Evolutionary conservation across 2,797 vertebrate genomes (phyloP).

Genomic region (Enteromius treurensis): DNA sequence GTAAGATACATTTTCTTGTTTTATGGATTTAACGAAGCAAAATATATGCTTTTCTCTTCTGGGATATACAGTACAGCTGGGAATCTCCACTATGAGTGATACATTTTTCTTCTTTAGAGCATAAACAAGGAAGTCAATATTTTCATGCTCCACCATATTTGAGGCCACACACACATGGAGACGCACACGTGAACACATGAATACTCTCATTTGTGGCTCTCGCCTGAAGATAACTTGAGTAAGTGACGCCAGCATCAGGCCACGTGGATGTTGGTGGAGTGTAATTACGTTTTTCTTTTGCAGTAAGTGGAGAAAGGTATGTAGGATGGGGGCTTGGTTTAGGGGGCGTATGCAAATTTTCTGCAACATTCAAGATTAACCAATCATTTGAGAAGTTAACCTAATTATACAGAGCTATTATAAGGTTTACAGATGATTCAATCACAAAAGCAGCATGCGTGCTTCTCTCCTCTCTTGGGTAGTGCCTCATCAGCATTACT

Average conservation of each 20-base stretch:
- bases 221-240: conserved; percentile 32
- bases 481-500: background rate
- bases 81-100: background rate
- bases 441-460: conserved; percentile 34
- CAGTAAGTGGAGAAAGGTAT: conserved; percentile 58
- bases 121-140: background rate
- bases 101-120: background rate
- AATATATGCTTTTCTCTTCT: background rate
- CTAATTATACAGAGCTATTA: conserved; percentile 56
- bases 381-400: conserved; percentile 51
- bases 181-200: background rate
- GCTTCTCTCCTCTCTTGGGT: background rate
- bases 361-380: conserved; percentile 47
- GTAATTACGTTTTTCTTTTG: conserved; percentile 71
- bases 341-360: conserved; percentile 37
- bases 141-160: background rate
- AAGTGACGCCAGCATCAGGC: conserved; percentile 63
- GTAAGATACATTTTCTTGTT: background rate
- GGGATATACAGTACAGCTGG: background rate
- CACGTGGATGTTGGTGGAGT: conserved; percentile 71
- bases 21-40: background rate
- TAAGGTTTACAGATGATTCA: conserved; percentile 31
- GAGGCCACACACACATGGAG: background rate
- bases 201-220: conserved; percentile 14
- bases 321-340: conserved; percentile 8